phyloP scores from a whole-genome alignment of 2,888 invertebrate genomes.

The Eubasilissa splendida region DNA sequence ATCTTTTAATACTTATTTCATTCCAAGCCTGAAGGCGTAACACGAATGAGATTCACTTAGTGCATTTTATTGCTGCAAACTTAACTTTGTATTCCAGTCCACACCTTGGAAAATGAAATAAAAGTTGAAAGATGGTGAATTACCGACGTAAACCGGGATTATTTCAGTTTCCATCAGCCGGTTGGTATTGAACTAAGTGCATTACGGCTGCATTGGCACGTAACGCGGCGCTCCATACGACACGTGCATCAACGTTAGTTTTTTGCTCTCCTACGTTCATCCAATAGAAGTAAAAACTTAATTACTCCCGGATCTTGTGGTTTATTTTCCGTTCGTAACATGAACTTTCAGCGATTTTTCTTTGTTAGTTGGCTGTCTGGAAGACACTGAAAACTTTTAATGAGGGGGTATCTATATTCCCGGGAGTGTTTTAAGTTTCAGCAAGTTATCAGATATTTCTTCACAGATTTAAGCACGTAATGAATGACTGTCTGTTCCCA shows the following conservation, averaged over 20 bases:
- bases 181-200: no score
- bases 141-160: no score
- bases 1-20: no score
- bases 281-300: not conserved
- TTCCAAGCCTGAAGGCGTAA: no score
- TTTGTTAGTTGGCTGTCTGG: slow-evolving; percentile 4
- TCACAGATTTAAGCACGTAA: not conserved
- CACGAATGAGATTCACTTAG: no score
- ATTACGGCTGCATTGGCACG: no score
- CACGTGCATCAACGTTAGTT: not conserved
- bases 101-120: no score
- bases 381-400: slow-evolving; percentile 17
- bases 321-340: not conserved
- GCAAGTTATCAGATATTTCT: not conserved
- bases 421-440: not conserved
- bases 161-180: no score
- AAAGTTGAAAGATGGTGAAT: no score
- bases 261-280: not conserved
- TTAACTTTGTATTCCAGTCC: no score
- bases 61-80: no score
- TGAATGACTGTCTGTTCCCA: no score
- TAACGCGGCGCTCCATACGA: not conserved
- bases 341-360: slow-evolving; percentile 4
- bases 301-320: not conserved
- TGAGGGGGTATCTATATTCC: not conserved